These are phyloP conservation scores for Melanostoma mellinum DNA, from an alignment of 2,888 invertebrate genomes.

Conservation along the genomic window DNA sequence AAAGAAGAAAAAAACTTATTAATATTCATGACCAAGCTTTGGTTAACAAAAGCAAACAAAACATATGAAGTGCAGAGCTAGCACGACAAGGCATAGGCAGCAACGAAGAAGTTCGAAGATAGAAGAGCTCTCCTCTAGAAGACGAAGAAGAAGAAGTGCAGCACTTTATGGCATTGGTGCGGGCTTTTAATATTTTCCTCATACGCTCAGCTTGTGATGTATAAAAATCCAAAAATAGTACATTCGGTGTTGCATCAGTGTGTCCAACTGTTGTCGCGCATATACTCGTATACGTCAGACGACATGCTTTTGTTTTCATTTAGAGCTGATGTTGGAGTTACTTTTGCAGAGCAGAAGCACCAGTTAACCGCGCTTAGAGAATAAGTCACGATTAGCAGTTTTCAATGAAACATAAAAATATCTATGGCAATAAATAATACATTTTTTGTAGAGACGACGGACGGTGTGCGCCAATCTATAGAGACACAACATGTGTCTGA, in stretches of 20 bases:
- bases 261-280: conserved; percentile 38
- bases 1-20: conserved; percentile 70
- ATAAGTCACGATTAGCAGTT: conserved; percentile 73
- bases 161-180: conserved; percentile 19
- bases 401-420: conserved; percentile 76
- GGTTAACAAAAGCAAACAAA: conserved; percentile 51
- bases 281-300: conserved; percentile 10
- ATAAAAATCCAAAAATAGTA: conserved; percentile 57
- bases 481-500: conserved; percentile 44
- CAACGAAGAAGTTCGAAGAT: not conserved
- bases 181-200: conserved; percentile 64
- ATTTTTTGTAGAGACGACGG: conserved; percentile 70
- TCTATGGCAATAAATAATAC: conserved; percentile 76
- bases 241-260: conserved; percentile 58
- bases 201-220: conserved; percentile 46
- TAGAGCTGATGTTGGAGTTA: conserved; percentile 9
- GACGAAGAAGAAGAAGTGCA: conserved; percentile 38
- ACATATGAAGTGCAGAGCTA: conserved; percentile 54
- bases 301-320: conserved; percentile 70
- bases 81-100: conserved; percentile 30
- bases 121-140: conserved; percentile 17
- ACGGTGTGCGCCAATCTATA: conserved; percentile 35
- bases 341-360: conserved; percentile 36
- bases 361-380: conserved; percentile 66
- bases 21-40: conserved; percentile 77